Percentiles rank a stretch among this genome's conserved stretches.
Evolutionary conservation across 2,888 invertebrate species (phyloP).

Genomic region (Trisateles emortualis): DNA sequence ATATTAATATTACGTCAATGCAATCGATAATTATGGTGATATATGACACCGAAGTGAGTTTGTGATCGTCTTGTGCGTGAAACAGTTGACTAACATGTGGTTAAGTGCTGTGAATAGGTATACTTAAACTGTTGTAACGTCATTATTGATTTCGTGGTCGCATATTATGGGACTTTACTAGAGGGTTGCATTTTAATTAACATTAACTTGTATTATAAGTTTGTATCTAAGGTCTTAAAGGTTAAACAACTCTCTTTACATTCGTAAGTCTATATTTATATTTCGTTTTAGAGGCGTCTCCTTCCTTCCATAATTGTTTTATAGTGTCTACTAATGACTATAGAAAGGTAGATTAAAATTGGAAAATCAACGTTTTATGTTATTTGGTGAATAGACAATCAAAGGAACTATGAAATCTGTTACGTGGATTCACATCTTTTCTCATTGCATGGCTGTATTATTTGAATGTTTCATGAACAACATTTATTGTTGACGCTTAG

Average conservation of each 20-base stretch:
- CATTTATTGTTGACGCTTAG: conserved; percentile 27
- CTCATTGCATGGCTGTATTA: conserved; percentile 65
- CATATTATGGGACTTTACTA: conserved; percentile 70
- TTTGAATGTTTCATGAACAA: conserved; percentile 38
- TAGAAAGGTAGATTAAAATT: conserved; percentile 75
- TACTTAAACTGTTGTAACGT: conserved; percentile 84
- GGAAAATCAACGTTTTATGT: conserved; percentile 76
- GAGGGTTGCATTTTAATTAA: conserved; percentile 83
- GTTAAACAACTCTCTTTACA: conserved; percentile 84
- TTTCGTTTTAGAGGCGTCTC: conserved; percentile 78
- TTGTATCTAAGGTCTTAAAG: conserved; percentile 81
- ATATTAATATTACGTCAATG: conserved; percentile 77
- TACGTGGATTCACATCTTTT: conserved; percentile 61
- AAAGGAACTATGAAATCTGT: conserved; percentile 78
- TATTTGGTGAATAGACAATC: conserved; percentile 76
- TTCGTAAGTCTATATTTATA: conserved; percentile 85
- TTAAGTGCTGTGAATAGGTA: conserved; percentile 87
- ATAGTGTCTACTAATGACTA: conserved; percentile 78
- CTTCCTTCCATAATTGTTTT: conserved; percentile 83
- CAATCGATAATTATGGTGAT: conserved; percentile 77
- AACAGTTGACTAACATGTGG: conserved; percentile 83
- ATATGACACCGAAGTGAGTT: conserved; percentile 64
- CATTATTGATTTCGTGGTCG: conserved; percentile 75
- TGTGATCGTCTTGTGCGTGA: conserved; percentile 79
- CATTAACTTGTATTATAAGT: conserved; percentile 78